These are phyloP conservation scores for Drosophila phalerata DNA, from an alignment of 2,888 invertebrate species.

Conservation along the genomic window DNA sequence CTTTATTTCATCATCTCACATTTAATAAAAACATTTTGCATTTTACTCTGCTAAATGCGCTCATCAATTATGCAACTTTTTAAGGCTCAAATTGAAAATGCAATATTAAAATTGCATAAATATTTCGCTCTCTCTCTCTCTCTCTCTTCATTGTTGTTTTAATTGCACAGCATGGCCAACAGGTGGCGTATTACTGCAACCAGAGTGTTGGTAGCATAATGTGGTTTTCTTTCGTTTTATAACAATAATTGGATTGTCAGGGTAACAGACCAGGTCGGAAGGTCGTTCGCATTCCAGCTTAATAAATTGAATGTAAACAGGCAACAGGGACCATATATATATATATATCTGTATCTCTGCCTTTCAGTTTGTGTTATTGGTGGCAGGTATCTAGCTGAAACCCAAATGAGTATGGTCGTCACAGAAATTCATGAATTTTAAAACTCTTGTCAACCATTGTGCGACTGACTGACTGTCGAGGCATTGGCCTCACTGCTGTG, in stretches of 20 bases:
- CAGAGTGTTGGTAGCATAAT: conserved; percentile 10
- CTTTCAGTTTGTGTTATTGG: not conserved
- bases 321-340: not conserved
- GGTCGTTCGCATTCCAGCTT: conserved; percentile 12
- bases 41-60: conserved; percentile 25
- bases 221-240: conserved; percentile 17
- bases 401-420: conserved; percentile 8
- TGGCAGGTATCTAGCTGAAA: not conserved
- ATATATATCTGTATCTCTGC: not conserved
- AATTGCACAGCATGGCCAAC: conserved; percentile 38
- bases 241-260: conserved; percentile 14
- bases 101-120: conserved; percentile 49
- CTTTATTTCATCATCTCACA: conserved; percentile 7
- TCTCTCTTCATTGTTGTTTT: conserved; percentile 5
- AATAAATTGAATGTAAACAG: conserved; percentile 76
- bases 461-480: conserved; percentile 21
- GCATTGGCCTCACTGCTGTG: conserved; percentile 18
- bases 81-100: conserved; percentile 30
- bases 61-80: conserved; percentile 39
- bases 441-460: conserved; percentile 50
- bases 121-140: conserved; percentile 7
- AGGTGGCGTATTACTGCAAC: conserved; percentile 12
- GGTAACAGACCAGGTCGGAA: not conserved
- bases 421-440: conserved; percentile 77
- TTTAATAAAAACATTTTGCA: conserved; percentile 34